A percentile compares a stretch with the other conserved stretches of the same genome.
Evolutionary conservation across 2,113 vertebrate genomes (phyloP).

Genomic region (Nyctereutes procyonoides): DNA sequence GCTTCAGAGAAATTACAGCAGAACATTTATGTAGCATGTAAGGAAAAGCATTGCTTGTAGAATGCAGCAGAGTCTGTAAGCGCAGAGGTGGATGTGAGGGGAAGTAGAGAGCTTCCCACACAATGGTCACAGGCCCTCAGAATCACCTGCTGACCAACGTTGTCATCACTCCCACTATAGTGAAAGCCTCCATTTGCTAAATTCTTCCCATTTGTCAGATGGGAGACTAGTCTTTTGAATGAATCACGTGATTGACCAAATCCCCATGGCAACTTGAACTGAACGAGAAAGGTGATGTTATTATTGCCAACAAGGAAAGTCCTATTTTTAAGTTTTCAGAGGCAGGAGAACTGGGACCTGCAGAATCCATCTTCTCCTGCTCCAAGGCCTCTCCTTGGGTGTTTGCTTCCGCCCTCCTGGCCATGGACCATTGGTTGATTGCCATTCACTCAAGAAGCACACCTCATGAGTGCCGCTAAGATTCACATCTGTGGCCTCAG

Average conservation of each 20-base stretch:
- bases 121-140: not conserved
- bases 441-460: rapidly evolving
- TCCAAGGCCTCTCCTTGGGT: not conserved
- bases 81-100: not conserved
- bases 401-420: not conserved
- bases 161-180: not conserved
- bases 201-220: not conserved
- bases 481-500: not conserved
- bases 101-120: not conserved
- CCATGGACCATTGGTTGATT: not conserved
- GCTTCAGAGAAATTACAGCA: conserved; percentile 10
- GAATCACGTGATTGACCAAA: not conserved
- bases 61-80: not conserved
- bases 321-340: not conserved
- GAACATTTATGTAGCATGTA: not conserved
- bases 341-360: not conserved
- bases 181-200: not conserved
- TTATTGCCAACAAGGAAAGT: not conserved
- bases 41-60: not conserved
- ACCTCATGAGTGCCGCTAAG: not conserved
- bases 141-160: not conserved
- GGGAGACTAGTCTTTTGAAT: not conserved
- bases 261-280: not conserved
- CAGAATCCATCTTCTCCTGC: not conserved
- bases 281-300: not conserved